phyloP scores from a whole-genome alignment of 2,113 vertebrate species.

The Scopus umbretta region DNA sequence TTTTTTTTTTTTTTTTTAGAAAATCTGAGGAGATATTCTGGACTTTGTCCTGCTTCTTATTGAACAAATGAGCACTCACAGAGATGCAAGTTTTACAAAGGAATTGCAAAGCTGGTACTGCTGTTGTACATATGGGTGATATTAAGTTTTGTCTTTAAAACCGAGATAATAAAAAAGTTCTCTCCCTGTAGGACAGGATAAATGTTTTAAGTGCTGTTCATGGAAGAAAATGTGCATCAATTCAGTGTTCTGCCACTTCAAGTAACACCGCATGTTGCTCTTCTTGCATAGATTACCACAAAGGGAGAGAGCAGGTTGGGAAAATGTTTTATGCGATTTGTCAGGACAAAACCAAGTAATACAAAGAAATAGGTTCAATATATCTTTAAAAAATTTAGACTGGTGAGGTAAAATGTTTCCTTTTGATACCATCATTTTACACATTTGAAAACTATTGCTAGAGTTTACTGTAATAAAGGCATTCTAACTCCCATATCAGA shows the following conservation, averaged over 20 bases:
- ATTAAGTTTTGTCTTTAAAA: not conserved
- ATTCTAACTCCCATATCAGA: not conserved
- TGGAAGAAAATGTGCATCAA: not conserved
- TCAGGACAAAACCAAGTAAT: not conserved
- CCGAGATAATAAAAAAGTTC: not conserved
- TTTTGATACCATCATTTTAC: not conserved
- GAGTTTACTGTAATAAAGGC: not conserved
- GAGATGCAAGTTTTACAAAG: not conserved
- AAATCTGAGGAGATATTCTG: not conserved
- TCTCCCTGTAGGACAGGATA: not conserved
- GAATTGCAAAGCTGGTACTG: not conserved
- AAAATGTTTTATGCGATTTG: not conserved
- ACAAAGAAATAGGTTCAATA: not conserved
- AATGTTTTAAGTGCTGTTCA: not conserved
- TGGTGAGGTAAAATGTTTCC: not conserved
- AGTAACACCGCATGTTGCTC: not conserved
- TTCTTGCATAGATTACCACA: not conserved
- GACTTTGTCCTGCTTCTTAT: not conserved
- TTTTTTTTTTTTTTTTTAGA: not conserved
- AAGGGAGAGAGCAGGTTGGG: not conserved
- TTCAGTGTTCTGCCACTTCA: not conserved
- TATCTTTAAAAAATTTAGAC: not conserved
- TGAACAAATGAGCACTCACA: not conserved
- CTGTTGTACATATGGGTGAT: not conserved
- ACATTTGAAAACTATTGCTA: not conserved